A percentile compares a stretch with the other conserved stretches of the same genome.
Conservation (phyloP, 2,113 vertebrate species). For the Nannobrachium achirus region DNA sequence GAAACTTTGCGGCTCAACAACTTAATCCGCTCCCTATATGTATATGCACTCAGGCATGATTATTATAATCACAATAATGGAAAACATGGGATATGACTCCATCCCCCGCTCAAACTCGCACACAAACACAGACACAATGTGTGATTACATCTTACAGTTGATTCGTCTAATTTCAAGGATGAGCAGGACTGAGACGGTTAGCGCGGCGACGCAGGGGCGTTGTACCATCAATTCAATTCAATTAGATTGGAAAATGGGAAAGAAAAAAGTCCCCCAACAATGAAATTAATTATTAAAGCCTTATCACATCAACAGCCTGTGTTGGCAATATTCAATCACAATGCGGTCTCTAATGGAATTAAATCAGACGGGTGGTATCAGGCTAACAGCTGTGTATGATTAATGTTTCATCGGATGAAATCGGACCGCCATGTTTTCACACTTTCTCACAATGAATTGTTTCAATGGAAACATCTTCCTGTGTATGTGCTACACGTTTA, state of each 20-base stretch:
- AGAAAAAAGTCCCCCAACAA: constrained; percentile 61
- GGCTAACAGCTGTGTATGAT: constrained; percentile 44
- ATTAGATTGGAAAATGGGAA: constrained; percentile 66
- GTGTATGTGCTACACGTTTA: no score
- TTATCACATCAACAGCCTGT: constrained; percentile 70
- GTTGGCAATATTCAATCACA: constrained; percentile 69
- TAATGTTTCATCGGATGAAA: constrained; percentile 36
- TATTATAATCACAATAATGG: constrained; percentile 47
- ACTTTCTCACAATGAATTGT: constrained; percentile 16
- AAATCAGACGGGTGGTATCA: constrained; percentile 59
- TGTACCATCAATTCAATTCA: constrained; percentile 71
- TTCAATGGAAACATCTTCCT: no score
- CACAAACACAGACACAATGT: constrained; percentile 17
- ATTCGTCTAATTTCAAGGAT: constrained; percentile 77
- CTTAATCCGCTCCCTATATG: no score
- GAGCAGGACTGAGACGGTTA: constrained; percentile 61
- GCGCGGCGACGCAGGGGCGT: constrained; percentile 45
- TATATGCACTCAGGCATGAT: no score
- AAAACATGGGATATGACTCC: constrained; percentile 56
- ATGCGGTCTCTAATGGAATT: constrained; percentile 43
- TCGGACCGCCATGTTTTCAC: constrained; percentile 32
- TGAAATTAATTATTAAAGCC: constrained; percentile 73
- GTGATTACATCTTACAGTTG: constrained; percentile 72
- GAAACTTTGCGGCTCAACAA: no score
- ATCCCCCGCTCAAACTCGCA: neutral